Evolutionary conservation across 2,888 invertebrate species (phyloP).

Genomic region (Ptilodon capucinus): DNA sequence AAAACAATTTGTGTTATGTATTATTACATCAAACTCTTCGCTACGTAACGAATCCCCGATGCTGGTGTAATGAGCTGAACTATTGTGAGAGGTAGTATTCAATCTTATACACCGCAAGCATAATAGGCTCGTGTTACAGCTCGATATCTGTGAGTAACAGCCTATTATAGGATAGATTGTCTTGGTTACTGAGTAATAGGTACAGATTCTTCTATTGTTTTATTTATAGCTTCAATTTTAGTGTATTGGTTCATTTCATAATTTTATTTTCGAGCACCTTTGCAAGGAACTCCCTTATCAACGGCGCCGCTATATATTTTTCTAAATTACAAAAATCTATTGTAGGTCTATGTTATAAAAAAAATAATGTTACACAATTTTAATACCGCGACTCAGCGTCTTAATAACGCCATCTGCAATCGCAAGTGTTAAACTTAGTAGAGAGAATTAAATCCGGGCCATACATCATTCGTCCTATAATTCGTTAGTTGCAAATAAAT

Average conservation of each 20-base stretch:
- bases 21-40: neutral
- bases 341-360: too few relatives aligned
- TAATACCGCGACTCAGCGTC: too few relatives aligned
- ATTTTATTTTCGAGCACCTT: neutral
- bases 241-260: neutral
- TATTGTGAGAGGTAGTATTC: constrained; percentile 34
- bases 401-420: constrained; percentile 6
- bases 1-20: neutral
- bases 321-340: too few relatives aligned
- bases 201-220: neutral
- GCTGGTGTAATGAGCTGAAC: neutral
- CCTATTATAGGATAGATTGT: constrained; percentile 17
- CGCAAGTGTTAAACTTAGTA: constrained; percentile 7
- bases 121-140: constrained; percentile 34
- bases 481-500: constrained; percentile 67
- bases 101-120: constrained; percentile 41
- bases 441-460: constrained; percentile 48
- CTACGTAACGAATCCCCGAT: neutral
- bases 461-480: constrained; percentile 54
- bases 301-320: too few relatives aligned
- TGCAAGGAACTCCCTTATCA: too few relatives aligned
- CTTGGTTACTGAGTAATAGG: neutral
- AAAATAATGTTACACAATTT: too few relatives aligned
- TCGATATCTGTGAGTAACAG: constrained; percentile 35
- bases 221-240: neutral